Base-by-base conservation (phyloP, 2,113 vertebrate species). In the Gopherus flavomarginatus region DNA sequence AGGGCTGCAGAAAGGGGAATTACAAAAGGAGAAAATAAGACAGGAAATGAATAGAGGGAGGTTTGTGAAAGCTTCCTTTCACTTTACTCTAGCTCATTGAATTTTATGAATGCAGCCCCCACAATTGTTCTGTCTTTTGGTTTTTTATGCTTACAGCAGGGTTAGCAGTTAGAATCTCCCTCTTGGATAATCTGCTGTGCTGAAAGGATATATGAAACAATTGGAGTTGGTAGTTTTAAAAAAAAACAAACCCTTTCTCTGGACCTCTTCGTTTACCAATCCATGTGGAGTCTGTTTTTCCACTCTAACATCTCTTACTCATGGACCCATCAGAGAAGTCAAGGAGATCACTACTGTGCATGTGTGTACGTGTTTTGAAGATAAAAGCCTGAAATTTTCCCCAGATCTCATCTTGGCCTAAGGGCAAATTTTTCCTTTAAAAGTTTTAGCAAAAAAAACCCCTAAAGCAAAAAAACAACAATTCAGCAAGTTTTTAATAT, bases 11-110 rank as follows among this genome's bases (percentile, higher is more conserved):
- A 6, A 84, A 83, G 75, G 81, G 19, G 1, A 12, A 11, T 1
- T 11, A 82, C 3, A 38, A 52, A 35, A 62, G 69, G 69, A 21
- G n/a, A 57, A 83, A 44, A 72, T 35, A 83, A 24, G 0, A 0
- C 85, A 82, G 92, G 95, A 94, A 97, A 93, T 85, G n/a, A 91
- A 89, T 53, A 92, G 82, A 87, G 3, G 85, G 82, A 81, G 88
- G 11, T 97, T 42, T 54, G 31, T 72, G 95, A 96, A 97, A 97
- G 95, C 69, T 86, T 89, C 69, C 93, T 92, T 98, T 97, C 90
- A 96, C 53, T 21, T 87, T 59, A 81, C 92, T 95, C 96, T 93
- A 95, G 44, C 50, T 95, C 69, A 86, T 78, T 97, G 95, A 96
- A 97, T 93, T 86, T 91, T 87, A 77, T 95, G 94, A 97, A 98